These are phyloP conservation scores for Pseudochirops cupreus DNA, from an alignment of 2,797 vertebrate species.

Conservation along the genomic window DNA sequence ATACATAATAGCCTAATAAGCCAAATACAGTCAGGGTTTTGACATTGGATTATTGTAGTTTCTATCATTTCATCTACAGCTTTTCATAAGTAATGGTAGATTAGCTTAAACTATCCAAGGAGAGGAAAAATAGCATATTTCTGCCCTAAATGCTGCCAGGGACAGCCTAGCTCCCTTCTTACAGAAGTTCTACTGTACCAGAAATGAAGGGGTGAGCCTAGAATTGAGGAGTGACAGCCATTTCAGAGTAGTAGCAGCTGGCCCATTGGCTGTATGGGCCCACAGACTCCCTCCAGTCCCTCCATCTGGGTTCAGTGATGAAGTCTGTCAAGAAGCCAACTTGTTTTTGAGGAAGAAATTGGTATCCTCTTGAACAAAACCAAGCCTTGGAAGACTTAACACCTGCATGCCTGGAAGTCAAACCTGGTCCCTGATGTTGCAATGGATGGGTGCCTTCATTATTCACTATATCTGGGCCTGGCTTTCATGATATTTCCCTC, in stretches of 20 bases:
- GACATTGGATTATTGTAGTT: neutral
- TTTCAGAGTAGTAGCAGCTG: neutral
- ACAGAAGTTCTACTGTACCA: neutral
- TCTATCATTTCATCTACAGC: neutral
- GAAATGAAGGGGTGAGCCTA: neutral
- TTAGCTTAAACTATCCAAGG: neutral
- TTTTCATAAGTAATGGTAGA: neutral
- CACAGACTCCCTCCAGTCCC: neutral
- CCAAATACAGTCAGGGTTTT: neutral
- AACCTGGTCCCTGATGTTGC: neutral
- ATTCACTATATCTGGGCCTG: neutral
- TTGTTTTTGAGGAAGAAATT: neutral
- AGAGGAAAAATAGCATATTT: conserved; percentile 1
- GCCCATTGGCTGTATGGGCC: neutral
- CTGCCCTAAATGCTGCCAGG: neutral
- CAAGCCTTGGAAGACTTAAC: neutral
- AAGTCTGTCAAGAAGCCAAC: neutral
- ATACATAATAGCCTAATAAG: conserved; percentile 30
- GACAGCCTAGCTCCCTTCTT: neutral
- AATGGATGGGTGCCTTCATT: neutral
- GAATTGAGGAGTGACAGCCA: neutral
- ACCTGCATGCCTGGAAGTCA: neutral
- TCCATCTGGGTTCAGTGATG: neutral
- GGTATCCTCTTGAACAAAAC: neutral
- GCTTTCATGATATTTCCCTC: neutral